phyloP scores from a whole-genome alignment of 1,140 invertebrate species.

The Leguminivora glycinivorella region DNA sequence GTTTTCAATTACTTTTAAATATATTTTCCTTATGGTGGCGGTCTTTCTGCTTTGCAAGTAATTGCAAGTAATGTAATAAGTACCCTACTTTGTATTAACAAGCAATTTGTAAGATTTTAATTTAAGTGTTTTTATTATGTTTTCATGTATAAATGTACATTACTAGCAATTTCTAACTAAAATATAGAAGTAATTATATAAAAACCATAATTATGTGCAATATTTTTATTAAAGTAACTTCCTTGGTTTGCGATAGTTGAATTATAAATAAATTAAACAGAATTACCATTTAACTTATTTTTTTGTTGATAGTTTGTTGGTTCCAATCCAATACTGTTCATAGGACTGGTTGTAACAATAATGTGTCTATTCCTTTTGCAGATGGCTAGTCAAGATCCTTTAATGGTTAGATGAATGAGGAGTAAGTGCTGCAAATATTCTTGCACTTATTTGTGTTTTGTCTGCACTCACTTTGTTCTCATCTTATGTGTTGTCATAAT shows the following conservation, averaged over 20 bases:
- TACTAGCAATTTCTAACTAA: too few species aligned
- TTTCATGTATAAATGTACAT: too few species aligned
- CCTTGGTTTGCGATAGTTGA: too few species aligned
- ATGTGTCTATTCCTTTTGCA: slow-evolving; percentile 12
- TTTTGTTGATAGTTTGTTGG: too few species aligned
- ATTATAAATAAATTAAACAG: too few species aligned
- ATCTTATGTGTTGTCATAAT: background rate
- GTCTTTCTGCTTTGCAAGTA: background rate
- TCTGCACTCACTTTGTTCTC: slow-evolving; percentile 9
- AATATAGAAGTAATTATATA: too few species aligned
- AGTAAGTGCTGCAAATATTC: slow-evolving; percentile 7
- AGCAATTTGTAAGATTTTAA: too few species aligned
- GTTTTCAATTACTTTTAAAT: background rate
- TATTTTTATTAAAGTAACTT: too few species aligned
- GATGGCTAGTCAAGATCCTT: slow-evolving; percentile 13
- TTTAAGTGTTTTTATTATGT: too few species aligned
- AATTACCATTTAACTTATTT: too few species aligned
- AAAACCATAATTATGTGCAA: too few species aligned
- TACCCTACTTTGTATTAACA: background rate
- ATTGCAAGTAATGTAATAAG: background rate
- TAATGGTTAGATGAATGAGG: background rate
- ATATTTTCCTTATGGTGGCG: background rate
- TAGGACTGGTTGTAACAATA: background rate
- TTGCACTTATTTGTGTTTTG: slow-evolving; percentile 18
- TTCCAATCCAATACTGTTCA: background rate